Evolutionary conservation across 2,888 invertebrate genomes (phyloP), one percentile per base, ranked within the genome.

Genomic region (Tenodera sinensis): DNA sequence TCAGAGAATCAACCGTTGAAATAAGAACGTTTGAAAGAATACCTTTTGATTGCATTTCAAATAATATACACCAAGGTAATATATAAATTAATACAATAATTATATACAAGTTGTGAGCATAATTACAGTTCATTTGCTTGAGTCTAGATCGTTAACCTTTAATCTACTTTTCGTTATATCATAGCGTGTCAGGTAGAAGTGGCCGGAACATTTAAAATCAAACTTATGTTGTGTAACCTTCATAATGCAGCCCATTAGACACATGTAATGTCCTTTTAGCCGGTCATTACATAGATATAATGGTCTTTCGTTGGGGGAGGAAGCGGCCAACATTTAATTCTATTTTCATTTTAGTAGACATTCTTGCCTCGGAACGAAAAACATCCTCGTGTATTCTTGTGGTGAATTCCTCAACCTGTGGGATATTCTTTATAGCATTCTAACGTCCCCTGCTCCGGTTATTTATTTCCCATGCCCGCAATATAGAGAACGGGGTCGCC

Each of bases 371-470:
- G 54, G 54, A 25, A 71, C 15, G 54, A 71, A 71, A 71, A 71
- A 71, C 6, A 71, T 71, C 25, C 54, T 71, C 54, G 54, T 20
- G 15, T 20, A 54, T 28, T 88, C 54, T 81, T 85, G 28, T 71
- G 30, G 71, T 42, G n/a, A 34, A 83, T 81, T 85, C 42, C 85
- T 85, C 28, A 71, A 85, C 82, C 88, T 83, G 88, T 71, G 47
- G 88, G 85, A 85, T 82, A 85, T 89, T 81, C 85, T 89, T 89
- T 89, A 89, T 89, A 28, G 88, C 42, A 71, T 28, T 25, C 28
- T 81, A 83, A 42, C 85, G 25, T 27, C 85, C 15, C 34, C 30
- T 47, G 85, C 47, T 85, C 34, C 83, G 83, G 85, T 85, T 34
- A 85, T 42, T 30, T 28, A 83, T 83, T 71, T 71, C 54, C 20